Evolutionary conservation across 1,140 invertebrate genomes (phyloP).

Genomic region (Drosophila repletoides): DNA sequence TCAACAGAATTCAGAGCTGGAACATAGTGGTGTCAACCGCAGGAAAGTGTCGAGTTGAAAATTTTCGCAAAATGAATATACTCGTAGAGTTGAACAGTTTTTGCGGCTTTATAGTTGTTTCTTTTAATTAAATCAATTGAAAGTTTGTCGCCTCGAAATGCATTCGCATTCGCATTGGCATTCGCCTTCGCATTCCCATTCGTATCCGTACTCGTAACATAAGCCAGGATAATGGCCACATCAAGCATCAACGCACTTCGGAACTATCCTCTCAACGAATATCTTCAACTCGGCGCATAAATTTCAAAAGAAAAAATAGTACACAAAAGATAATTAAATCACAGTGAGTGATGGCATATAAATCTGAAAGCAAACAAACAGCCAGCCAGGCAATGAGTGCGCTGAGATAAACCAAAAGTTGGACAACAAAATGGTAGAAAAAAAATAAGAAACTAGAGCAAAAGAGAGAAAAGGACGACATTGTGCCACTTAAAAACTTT

Average conservation of each 20-base stretch:
- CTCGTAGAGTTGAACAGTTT: constrained; percentile 23
- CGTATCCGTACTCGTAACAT: constrained; percentile 36
- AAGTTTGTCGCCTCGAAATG: too few relatives aligned
- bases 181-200: too few relatives aligned
- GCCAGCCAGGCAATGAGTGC: constrained; percentile 17
- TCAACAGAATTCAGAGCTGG: too few relatives aligned
- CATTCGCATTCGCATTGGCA: too few relatives aligned
- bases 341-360: constrained; percentile 61
- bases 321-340: constrained; percentile 64
- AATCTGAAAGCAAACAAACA: constrained; percentile 39
- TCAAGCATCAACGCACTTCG: background rate
- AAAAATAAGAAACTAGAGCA: background rate
- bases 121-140: constrained; percentile 32
- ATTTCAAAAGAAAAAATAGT: constrained; percentile 32
- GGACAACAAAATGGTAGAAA: background rate
- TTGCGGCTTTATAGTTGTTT: constrained; percentile 19
- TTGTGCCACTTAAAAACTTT: constrained; percentile 74
- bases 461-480: constrained; percentile 22
- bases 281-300: constrained; percentile 48
- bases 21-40: constrained; percentile 53
- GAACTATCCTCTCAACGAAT: constrained; percentile 2
- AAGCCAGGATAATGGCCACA: constrained; percentile 24
- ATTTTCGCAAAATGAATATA: constrained; percentile 34
- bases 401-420: constrained; percentile 30
- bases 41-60: constrained; percentile 52